Evolutionary conservation across 2,797 vertebrate species (phyloP), one percentile per base, ranked within the genome.

Genomic region (Potorous gilbertii): DNA sequence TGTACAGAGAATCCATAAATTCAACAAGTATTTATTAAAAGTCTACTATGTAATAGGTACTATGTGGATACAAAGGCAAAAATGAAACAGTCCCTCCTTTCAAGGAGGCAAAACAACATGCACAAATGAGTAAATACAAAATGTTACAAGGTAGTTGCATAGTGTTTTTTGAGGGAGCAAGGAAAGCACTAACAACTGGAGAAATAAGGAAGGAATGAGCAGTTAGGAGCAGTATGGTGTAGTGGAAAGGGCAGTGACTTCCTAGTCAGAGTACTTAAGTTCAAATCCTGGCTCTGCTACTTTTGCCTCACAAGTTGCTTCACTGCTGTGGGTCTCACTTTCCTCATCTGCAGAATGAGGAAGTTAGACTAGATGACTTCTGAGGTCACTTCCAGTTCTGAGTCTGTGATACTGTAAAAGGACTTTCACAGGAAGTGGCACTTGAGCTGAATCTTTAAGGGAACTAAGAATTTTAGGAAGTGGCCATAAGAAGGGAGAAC

Each of bases 281-380:
- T 92, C 91, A 54, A 89, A 56, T 96, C 21, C 93, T 54, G 54
- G n/a, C 34, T 94, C 3, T 93, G 56, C 74, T 92, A 90, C 29
- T 92, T 29, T 89, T 94, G 91, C 16, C 8, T 50, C 18, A 55
- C 14, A 90, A 56, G 50, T 96, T 92, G 55, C 90, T 16, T 94
- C 9, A 10, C 29, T 31, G 87, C 54, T 46, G 50, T 90, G 52
- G 92, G 31, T 18, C 14, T 93, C 18, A 56, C 50, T 95, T 96
- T 96, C 66, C 93, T 94, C 87, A 54, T 59, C 50, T 55, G 34
- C 89, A 96, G 81, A 93, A 34, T 91, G 89, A 90, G 94, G 34
- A 87, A 87, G 24, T 87, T 46, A 40, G 74, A 10, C 40, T 46
- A 46, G 6, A 81, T 81, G 21, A 46, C 40, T 87, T 87, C 21